phyloP scores from a whole-genome alignment of 2,888 invertebrate genomes.

The Hirtodrosophila trivittata region DNA sequence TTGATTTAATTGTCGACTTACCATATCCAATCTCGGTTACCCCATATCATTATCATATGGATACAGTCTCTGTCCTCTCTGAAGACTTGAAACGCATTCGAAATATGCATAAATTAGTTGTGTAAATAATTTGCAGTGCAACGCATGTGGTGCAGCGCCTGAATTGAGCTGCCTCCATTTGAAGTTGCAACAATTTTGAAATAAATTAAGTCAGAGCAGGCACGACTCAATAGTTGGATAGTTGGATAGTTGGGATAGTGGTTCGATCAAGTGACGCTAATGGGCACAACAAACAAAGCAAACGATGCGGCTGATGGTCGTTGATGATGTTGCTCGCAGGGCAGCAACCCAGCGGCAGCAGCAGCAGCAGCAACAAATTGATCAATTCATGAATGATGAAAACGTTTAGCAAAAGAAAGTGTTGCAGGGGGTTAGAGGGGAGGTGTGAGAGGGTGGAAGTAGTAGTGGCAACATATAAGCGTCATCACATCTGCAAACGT shows the following conservation, averaged over 20 bases:
- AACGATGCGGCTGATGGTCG: slow-evolving; percentile 58
- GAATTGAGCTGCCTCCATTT: slow-evolving; percentile 10
- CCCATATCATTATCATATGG: no score
- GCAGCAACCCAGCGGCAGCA: slow-evolving; percentile 24
- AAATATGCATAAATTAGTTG: slow-evolving; percentile 70
- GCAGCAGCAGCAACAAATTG: slow-evolving; percentile 68
- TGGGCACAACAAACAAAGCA: slow-evolving; percentile 77
- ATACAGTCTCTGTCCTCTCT: neutral
- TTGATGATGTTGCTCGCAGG: slow-evolving; percentile 43
- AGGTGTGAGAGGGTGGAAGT: neutral
- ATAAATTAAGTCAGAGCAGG: slow-evolving; percentile 69
- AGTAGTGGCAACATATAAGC: slow-evolving; percentile 18
- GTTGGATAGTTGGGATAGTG: slow-evolving; percentile 17
- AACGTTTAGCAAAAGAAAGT: slow-evolving; percentile 78
- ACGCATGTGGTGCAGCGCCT: slow-evolving; percentile 21
- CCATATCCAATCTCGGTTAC: no score
- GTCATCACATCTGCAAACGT: slow-evolving; percentile 68
- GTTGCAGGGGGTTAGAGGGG: slow-evolving; percentile 40
- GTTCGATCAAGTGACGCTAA: slow-evolving; percentile 75
- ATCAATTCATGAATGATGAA: slow-evolving; percentile 81
- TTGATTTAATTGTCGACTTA: no score
- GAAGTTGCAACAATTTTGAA: slow-evolving; percentile 72
- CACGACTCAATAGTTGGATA: slow-evolving; percentile 41
- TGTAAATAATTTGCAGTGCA: slow-evolving; percentile 64
- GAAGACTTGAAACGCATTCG: slow-evolving; percentile 41